A percentile compares a stretch with the other conserved stretches of the same genome.
Evolutionary conservation across 1,140 invertebrate genomes (phyloP).

Genomic region (Pissodes strobi): DNA sequence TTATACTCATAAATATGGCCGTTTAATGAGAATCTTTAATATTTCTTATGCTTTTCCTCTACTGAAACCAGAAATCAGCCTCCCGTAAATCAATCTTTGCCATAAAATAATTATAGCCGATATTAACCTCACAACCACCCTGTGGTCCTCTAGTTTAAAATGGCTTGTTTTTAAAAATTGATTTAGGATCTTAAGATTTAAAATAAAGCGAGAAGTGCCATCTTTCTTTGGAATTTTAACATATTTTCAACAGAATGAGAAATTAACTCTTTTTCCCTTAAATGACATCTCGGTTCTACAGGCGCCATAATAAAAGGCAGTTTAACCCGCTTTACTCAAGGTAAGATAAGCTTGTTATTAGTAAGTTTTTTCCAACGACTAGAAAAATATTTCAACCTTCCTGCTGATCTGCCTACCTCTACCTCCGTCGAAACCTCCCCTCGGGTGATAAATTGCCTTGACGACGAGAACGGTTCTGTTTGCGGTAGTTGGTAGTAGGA

Average conservation of each 20-base stretch:
- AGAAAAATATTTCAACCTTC: not conserved
- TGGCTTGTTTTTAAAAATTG: conserved; percentile 24
- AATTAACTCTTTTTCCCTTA: too few relatives aligned
- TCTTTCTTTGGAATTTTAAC: conserved; percentile 27
- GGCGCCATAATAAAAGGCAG: too few relatives aligned
- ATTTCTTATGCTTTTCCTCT: conserved; percentile 2
- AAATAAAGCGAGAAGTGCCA: conserved; percentile 24
- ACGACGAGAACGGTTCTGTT: not conserved
- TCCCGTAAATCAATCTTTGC: conserved; percentile 17
- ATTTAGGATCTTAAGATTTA: conserved; percentile 36
- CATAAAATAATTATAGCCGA: conserved; percentile 10
- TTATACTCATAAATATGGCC: conserved; percentile 5
- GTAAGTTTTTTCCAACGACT: not conserved
- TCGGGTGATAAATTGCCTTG: too few relatives aligned
- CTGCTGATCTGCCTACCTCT: too few relatives aligned
- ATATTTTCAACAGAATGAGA: too few relatives aligned
- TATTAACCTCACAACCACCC: conserved; percentile 20
- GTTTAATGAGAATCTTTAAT: conserved; percentile 14
- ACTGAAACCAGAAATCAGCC: conserved; percentile 3
- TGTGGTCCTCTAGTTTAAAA: conserved; percentile 38
- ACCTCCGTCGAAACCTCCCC: not conserved
- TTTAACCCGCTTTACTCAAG: too few relatives aligned
- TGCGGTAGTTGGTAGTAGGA: not conserved
- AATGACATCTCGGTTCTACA: too few relatives aligned
- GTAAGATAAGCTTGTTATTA: too few relatives aligned